A percentile compares a stretch with the other conserved stretches of the same genome.
phyloP scores from a whole-genome alignment of 2,797 vertebrate species.

The Enteromius unitaeniatus region DNA sequence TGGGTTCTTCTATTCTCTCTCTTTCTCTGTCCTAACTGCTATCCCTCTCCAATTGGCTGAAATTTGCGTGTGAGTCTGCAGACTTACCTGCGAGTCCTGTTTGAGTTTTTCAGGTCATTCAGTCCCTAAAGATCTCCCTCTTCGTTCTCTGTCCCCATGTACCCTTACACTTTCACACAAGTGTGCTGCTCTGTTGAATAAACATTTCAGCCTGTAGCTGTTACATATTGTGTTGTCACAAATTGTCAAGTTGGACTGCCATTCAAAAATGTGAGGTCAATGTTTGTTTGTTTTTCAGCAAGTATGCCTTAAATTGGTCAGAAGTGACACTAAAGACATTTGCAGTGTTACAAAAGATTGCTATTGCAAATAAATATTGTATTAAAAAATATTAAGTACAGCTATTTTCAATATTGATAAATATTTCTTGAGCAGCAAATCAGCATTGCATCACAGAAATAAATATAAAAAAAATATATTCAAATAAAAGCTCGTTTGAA shows the following conservation, averaged over 20 bases:
- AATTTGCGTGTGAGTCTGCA: constrained; percentile 48
- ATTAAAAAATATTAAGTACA: background rate
- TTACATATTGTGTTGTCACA: background rate
- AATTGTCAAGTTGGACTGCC: background rate
- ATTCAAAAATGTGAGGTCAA: background rate
- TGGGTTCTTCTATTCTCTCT: background rate
- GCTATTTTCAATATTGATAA: background rate
- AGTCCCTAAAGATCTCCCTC: constrained; percentile 54
- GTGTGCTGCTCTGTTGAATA: constrained; percentile 29
- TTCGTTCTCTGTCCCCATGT: constrained; percentile 16
- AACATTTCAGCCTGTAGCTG: background rate
- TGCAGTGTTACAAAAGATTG: background rate
- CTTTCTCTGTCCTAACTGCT: background rate
- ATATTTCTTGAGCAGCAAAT: background rate
- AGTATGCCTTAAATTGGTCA: background rate
- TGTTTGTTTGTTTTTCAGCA: too few species aligned
- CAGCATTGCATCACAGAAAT: background rate
- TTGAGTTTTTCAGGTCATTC: constrained; percentile 62
- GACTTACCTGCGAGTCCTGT: constrained; percentile 44
- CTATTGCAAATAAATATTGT: background rate
- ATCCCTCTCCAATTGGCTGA: constrained; percentile 26
- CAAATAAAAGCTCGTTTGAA: background rate
- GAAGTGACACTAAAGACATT: background rate
- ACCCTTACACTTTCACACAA: constrained; percentile 3
- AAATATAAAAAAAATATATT: background rate